Conservation (phyloP, 2,797 vertebrate genomes). For the Lagodon rhomboides region DNA sequence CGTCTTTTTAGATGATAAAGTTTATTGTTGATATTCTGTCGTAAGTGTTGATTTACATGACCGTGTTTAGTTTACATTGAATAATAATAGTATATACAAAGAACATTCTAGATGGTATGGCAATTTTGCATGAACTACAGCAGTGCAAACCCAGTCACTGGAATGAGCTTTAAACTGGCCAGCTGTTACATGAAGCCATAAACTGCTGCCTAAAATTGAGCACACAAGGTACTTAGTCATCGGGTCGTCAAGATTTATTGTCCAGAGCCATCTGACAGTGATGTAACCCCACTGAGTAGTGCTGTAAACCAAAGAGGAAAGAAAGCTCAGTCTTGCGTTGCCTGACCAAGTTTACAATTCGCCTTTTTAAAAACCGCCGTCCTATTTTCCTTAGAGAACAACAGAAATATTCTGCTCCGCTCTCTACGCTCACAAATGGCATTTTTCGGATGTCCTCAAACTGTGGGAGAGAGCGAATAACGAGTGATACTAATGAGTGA, state of each 20-base stretch:
- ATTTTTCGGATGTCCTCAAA: constrained; percentile 19
- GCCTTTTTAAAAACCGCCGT: constrained; percentile 31
- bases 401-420: constrained; percentile 13
- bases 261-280: constrained; percentile 55
- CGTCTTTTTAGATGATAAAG: too few relatives aligned
- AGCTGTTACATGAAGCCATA: constrained; percentile 52
- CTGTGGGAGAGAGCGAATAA: not conserved
- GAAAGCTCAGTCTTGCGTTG: not conserved
- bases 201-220: constrained; percentile 32
- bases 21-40: too few relatives aligned
- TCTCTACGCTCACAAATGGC: constrained; percentile 25
- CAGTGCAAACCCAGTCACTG: constrained; percentile 28
- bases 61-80: not conserved
- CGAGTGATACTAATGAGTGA: constrained; percentile 52
- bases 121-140: not conserved
- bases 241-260: constrained; percentile 62
- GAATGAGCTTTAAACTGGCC: constrained; percentile 13
- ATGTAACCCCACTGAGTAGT: constrained; percentile 37
- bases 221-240: constrained; percentile 43
- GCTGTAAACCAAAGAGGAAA: constrained; percentile 42
- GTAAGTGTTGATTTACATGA: not conserved
- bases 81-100: not conserved
- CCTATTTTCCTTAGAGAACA: not conserved
- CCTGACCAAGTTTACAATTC: constrained; percentile 15
- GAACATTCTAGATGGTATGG: not conserved